Percentiles rank a stretch among this genome's conserved stretches.
These are phyloP conservation scores for Drosophila pruinosa DNA, from an alignment of 1,140 invertebrate species.

Conservation along the genomic window DNA sequence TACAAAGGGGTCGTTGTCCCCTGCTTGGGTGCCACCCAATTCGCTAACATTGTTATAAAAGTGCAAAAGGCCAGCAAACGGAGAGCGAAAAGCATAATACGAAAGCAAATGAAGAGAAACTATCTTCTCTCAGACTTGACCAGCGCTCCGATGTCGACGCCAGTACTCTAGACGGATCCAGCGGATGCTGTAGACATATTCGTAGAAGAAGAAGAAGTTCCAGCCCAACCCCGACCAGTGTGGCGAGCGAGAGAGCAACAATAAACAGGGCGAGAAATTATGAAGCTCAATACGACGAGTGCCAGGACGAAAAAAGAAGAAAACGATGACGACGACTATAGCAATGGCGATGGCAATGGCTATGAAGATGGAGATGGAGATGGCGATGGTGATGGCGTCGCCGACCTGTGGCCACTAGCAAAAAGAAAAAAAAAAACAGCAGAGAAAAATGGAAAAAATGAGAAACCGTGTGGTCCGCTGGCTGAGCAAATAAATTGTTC, in stretches of 20 bases:
- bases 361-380: constrained; percentile 27
- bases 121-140: constrained; percentile 44
- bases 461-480: constrained; percentile 67
- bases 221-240: not conserved
- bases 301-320: constrained; percentile 13
- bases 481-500: constrained; percentile 73
- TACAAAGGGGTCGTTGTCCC: not conserved
- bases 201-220: constrained; percentile 16
- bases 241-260: constrained; percentile 1
- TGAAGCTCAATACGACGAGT: constrained; percentile 60
- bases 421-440: constrained; percentile 39
- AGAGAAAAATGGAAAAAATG: constrained; percentile 56
- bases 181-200: constrained; percentile 41
- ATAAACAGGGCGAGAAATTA: constrained; percentile 53
- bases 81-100: constrained; percentile 3
- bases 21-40: constrained; percentile 18
- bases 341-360: constrained; percentile 33
- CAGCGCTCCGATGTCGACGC: constrained; percentile 32
- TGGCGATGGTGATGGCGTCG: constrained; percentile 38
- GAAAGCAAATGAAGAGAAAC: constrained; percentile 24
- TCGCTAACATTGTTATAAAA: constrained; percentile 74
- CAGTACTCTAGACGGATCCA: constrained; percentile 26
- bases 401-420: constrained; percentile 59
- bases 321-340: constrained; percentile 17
- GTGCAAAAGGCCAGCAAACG: constrained; percentile 55